phyloP scores from a whole-genome alignment of 2,113 vertebrate species.

The Xerus inauris region DNA sequence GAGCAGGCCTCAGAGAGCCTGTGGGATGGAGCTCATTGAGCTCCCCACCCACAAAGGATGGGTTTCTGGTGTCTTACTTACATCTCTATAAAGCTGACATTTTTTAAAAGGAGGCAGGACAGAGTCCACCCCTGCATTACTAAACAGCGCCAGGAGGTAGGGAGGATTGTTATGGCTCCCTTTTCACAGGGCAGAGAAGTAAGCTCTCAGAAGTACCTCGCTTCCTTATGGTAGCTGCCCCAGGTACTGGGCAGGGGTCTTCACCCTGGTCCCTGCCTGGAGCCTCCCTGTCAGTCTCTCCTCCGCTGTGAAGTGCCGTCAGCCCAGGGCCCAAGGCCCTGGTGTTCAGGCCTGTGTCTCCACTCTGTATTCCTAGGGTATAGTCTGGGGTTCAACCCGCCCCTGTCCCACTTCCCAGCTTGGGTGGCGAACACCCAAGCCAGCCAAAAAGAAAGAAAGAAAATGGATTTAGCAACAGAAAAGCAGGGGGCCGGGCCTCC shows the following conservation, averaged over 20 bases:
- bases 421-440: constrained; percentile 82
- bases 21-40: background rate
- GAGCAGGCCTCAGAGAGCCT: too few relatives aligned
- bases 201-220: accelerated
- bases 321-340: background rate
- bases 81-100: background rate
- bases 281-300: background rate
- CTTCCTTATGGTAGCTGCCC: background rate
- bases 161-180: accelerated
- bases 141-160: too few relatives aligned
- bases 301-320: accelerated
- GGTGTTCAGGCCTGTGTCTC: background rate
- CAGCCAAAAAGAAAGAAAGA: background rate
- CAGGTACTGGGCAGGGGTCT: accelerated
- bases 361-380: background rate
- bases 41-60: background rate
- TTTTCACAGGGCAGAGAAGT: background rate
- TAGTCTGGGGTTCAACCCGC: constrained; percentile 22
- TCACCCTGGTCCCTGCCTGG: background rate
- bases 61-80: background rate
- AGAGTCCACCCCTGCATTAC: too few relatives aligned
- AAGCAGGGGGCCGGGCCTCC: constrained; percentile 80
- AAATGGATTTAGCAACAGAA: constrained; percentile 83
- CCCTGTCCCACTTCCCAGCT: constrained; percentile 79
- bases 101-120: background rate